Percentiles rank a stretch among this genome's conserved stretches.
phyloP scores from a whole-genome alignment of 2,797 vertebrate species.

The Rousettus madagascariensis region DNA sequence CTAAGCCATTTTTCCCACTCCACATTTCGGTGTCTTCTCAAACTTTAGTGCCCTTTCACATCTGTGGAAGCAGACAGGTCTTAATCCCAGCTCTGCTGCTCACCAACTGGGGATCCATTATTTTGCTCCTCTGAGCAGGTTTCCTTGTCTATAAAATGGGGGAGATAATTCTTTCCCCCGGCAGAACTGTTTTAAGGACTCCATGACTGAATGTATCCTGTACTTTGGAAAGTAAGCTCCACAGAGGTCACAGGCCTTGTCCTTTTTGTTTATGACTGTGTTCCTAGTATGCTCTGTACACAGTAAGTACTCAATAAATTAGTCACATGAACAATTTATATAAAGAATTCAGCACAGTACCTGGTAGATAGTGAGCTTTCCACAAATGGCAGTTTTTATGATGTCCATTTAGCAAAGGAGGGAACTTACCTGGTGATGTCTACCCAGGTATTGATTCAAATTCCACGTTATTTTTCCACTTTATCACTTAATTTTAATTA shows the following conservation, averaged over 20 bases:
- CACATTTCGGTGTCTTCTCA: conserved; percentile 14
- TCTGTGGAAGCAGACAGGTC: neutral
- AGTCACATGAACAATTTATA: neutral
- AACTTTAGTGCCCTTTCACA: neutral
- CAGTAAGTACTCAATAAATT: neutral
- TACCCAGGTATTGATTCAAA: neutral
- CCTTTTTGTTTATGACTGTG: neutral
- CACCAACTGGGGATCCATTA: neutral
- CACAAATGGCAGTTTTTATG: neutral
- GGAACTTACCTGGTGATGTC: neutral
- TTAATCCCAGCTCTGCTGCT: neutral
- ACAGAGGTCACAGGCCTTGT: neutral
- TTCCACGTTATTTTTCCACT: neutral
- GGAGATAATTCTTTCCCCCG: neutral
- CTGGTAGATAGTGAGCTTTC: neutral
- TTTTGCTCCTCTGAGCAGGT: neutral
- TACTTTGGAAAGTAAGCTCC: neutral
- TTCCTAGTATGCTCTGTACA: neutral
- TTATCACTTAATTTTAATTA: neutral
- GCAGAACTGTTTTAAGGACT: neutral
- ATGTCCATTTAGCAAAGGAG: neutral
- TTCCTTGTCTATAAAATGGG: neutral
- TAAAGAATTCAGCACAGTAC: neutral
- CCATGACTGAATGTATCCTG: neutral
- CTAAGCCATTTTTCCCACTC: neutral